Evolutionary conservation across 2,888 invertebrate genomes (phyloP).

Genomic region (Hypsopygia costalis): DNA sequence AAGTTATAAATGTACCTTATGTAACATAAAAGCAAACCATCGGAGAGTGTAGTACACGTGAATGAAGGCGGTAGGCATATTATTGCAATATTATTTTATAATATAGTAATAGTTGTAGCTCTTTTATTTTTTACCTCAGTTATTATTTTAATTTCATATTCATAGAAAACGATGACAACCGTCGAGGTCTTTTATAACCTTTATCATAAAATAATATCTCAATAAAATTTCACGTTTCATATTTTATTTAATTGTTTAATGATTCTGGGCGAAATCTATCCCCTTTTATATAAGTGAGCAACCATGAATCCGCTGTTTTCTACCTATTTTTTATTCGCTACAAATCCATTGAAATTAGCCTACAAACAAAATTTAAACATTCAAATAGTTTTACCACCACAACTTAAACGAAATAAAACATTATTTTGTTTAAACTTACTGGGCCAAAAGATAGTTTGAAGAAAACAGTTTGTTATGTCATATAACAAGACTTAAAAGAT

Average conservation of each 20-base stretch:
- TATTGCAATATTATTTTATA: too few species aligned
- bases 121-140: too few species aligned
- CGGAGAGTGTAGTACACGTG: neutral
- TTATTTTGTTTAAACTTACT: neutral
- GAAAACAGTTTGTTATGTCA: too few species aligned
- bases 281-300: conserved; percentile 41
- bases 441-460: conserved; percentile 2
- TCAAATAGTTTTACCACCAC: conserved; percentile 46
- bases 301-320: conserved; percentile 48
- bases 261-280: conserved; percentile 31
- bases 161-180: too few species aligned
- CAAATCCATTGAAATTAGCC: conserved; percentile 54
- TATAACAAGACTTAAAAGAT: too few species aligned
- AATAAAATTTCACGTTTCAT: too few species aligned
- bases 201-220: neutral
- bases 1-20: conserved; percentile 14
- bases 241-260: neutral
- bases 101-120: too few species aligned
- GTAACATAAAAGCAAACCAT: neutral
- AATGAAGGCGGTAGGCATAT: too few species aligned
- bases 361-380: conserved; percentile 43
- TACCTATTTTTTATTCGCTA: conserved; percentile 56
- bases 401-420: conserved; percentile 28
- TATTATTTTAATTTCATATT: too few species aligned
- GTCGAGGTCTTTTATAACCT: too few species aligned